Evolutionary conservation across 2,113 vertebrate genomes (phyloP).

Genomic region (Marmota monax): DNA sequence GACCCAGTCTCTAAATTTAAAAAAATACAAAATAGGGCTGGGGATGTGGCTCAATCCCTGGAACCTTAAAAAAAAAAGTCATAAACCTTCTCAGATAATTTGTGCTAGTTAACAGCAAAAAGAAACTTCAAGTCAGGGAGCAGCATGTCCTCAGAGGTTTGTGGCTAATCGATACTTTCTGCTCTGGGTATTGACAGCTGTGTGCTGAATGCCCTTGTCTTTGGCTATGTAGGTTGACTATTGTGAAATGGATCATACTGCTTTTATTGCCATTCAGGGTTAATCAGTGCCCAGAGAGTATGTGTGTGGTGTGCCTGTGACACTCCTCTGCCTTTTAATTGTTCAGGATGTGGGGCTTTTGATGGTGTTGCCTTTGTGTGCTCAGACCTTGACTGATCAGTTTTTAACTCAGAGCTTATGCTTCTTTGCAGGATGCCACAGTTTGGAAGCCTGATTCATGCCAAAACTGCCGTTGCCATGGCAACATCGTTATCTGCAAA

Average conservation of each 20-base stretch:
- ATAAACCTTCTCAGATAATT: neutral
- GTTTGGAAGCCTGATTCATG: constrained; percentile 94
- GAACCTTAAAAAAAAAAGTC: neutral
- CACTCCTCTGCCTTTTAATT: constrained; percentile 56
- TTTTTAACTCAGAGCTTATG: constrained; percentile 61
- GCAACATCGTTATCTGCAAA: constrained; percentile 90
- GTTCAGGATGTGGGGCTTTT: neutral
- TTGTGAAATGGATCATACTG: constrained; percentile 41
- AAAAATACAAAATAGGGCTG: too few species aligned
- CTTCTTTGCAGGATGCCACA: constrained; percentile 91
- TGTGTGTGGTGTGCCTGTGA: neutral
- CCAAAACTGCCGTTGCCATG: constrained; percentile 91
- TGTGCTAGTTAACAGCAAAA: constrained; percentile 63
- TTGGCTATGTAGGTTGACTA: constrained; percentile 51
- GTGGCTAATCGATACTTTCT: constrained; percentile 61
- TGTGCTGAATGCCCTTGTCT: neutral
- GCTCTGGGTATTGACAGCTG: constrained; percentile 67
- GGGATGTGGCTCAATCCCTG: too few species aligned
- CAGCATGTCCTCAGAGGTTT: constrained; percentile 44
- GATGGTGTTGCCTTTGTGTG: constrained; percentile 17
- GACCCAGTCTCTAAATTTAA: too few species aligned
- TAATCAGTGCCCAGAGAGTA: constrained; percentile 61
- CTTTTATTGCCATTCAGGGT: neutral
- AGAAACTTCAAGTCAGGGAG: constrained; percentile 60
- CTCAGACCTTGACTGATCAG: neutral